Evolutionary conservation across 2,888 invertebrate genomes (phyloP), one percentile per base, ranked within the genome.

Genomic region (Aphidius colemani): DNA sequence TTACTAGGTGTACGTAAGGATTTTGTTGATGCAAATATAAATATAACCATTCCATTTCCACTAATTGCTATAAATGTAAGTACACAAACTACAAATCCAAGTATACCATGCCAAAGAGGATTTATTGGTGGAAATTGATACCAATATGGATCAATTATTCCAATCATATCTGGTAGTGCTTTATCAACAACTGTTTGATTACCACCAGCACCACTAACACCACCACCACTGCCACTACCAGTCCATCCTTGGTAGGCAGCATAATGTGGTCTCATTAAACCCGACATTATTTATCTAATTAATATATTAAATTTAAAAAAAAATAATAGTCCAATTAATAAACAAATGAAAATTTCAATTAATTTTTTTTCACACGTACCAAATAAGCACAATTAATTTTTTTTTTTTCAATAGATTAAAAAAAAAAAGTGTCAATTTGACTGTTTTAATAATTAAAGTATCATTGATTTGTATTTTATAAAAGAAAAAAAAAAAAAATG

Each of bases 61-160:
- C 85, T 76, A 67, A 91, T 82, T 46, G 91, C 89, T 70, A 92
- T 79, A 74, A 88, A 82, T 59, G 92, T 93, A 73, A 95, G 88
- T 60, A 88, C 79, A 61, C 89, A 89, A 80, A 95, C 93, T 66
- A 90, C 88, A 76, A 92, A 89, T 59, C 93, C 93, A 40, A 94
- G 84, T 59, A 93, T 86, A 69, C 89, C 91, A 80, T 94, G 92
- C 94, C 94, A 94, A 60, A 94, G 85, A 30, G 94, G 93, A 79
- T 95, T 94, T 90, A 95, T 88, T 13, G 95, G 93, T 66, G 94
- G 91, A 77, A 90, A 95, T 80, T 94, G 93, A 82, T 93, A 92
- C 94, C 94, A 94, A 80, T 91, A 89, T 50, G 91, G 85, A 79
- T 92, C 91, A 71, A 93, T 85, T 85, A 92, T 84, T 79, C 90